Evolutionary conservation across 2,888 invertebrate species (phyloP), one percentile per base, ranked within the genome.

Genomic region (Nasonovia ribisnigri): DNA sequence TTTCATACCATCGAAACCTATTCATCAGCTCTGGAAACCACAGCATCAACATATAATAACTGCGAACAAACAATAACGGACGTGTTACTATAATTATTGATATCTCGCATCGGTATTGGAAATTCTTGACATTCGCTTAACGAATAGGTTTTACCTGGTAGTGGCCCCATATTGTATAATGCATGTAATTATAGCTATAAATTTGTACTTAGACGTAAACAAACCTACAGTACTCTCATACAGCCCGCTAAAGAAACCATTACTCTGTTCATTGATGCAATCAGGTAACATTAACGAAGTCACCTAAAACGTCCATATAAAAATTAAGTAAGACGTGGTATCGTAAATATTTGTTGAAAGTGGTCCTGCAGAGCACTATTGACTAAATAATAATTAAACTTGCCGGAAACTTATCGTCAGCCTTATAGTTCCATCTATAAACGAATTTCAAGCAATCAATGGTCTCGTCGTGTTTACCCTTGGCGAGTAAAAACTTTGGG

Each of bases 1-100:
- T 95, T 95, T 98, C 97, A 95, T 97, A 98, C 95, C 97, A 97
- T 95, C 98, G 97, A 96, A 98, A 98, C 92, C 98, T 97, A 96
- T 97, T 97, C 96, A 98, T 98, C 95, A 98, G 96, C 96, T 98
- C 98, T 29, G 98, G 98, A 96, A 98, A 98, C 98, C 98, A 98
- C 95, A 98, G 97, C 98, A 98, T 98, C 86, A 98, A 96, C 20
- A 98, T 98, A 96, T 98, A 98, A 96, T 98, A 98, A 95, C 98
- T 98, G 96, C 29, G 96, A 77, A 77, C 13, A n/a, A 67, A 67
- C 67, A 67, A 67, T 51, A 54, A 77, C 20, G 2, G 20, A 36
- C 20, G 77, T 36, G 20, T 77, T 36, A 36, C 77, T 20, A n/a
- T n/a, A 36, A 77, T 36, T 20, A 51, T 3, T 16, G 6, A 77